Evolutionary conservation across 1,140 invertebrate species (phyloP), one percentile per base, ranked within the genome.

Genomic region (Prorops nasuta): DNA sequence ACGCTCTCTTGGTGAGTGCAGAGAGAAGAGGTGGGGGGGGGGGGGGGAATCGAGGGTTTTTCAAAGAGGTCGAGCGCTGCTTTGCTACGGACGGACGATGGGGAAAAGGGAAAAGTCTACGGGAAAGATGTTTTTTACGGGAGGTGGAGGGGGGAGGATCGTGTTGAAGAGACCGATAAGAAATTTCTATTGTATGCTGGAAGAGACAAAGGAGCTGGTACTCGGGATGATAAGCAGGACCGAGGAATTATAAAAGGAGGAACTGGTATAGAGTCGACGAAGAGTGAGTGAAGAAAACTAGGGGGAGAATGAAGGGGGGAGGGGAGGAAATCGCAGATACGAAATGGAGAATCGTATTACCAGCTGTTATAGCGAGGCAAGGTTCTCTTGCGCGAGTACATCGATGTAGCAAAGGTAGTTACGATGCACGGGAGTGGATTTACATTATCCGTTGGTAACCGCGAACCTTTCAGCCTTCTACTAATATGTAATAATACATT

Each of bases 391-490:
- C 54, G 21, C 35, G 40, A 21, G 42, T 36, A n/a, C n/a, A n/a
- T n/a, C n/a, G n/a, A n/a, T n/a, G n/a, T n/a, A n/a, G n/a, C n/a
- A n/a, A n/a, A n/a, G 41, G 50, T 46, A 51, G 51, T 56, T 60
- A 66, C 63, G 65, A 65, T 65, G 50, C 39, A 43, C 21, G 49
- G 21, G 47, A 49, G 45, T 42, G 54, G 28, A 60, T 56, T 60
- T 56, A 51, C 57, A 60, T 57, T 60, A 62, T 60, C 48, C 54
- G 19, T 17, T 24, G 50, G 34, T 60, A 44, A 60, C 59, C 57
- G 47, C 54, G 47, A 50, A 41, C 36, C 37, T 53, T 44, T 35
- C 17, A 49, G 58, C 47, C n/a, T 51, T 54, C 60, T 41, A 52
- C 54, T 57, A 56, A 60, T 48, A 50, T 34, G 57, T 57, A 59